Evolutionary conservation across 2,113 vertebrate genomes (phyloP), one percentile per base, ranked within the genome.

Genomic region (Psettodes erumei): DNA sequence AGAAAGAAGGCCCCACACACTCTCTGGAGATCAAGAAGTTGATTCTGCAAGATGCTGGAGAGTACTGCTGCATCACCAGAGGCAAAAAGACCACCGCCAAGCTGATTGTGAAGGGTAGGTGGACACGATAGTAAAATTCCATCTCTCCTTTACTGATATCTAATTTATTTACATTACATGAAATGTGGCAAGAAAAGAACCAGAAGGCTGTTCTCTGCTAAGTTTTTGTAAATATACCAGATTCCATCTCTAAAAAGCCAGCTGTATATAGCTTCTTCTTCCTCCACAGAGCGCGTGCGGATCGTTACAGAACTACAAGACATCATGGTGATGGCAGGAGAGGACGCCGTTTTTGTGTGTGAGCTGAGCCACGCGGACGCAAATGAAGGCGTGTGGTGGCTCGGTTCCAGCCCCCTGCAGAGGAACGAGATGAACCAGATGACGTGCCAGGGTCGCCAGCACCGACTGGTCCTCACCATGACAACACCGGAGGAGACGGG

Each of bases 381-480:
- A 88, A 93, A 88, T 0, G 92, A 95, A 4, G 96, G 96, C 48
- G 93, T 92, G 66, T 98, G 98, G 97, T 94, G 96, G 91, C 93
- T 98, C 12, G 96, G 96, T 0, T 95, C 96, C 0, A 94, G 93
- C 1, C 94, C 95, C 0, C 94, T 96, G 75, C 95, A 90, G 85
- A 96, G 94, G 94, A 98, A 99, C 60, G 96, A 97, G 21, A 91
- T 98, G 88, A 96, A 96, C 84, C 96, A 95, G 81, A 98, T 97
- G 89, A 95, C 93, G 3, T 92, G 94, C 33, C 93, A 90, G 84
- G 97, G 97, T 33, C 90, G 95, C 0, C 94, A 96, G 70, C 98
- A 96, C 32, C 95, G 93, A 0, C 88, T 99, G 85, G 95, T 97
- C 67, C 98, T 98, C 56, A 96, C 97, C 86, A 96, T 95, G 0